A percentile compares a stretch with the other conserved stretches of the same genome.
Evolutionary conservation across 1,140 invertebrate genomes (phyloP).

Genomic region (Leguminivora glycinivorella): DNA sequence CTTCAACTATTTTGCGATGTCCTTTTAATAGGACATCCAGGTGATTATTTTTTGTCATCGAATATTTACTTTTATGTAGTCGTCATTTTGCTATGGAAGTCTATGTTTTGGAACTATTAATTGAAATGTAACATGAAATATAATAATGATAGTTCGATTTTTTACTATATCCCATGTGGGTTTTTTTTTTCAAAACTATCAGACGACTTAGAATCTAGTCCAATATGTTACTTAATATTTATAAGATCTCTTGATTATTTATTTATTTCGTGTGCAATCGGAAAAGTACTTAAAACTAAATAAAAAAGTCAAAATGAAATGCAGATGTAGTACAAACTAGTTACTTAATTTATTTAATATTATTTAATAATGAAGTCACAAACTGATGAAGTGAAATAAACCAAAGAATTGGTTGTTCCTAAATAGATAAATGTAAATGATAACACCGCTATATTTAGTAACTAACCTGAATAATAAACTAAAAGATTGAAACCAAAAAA

Average conservation of each 20-base stretch:
- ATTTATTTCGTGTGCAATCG: not conserved
- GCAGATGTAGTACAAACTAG: conserved; percentile 12
- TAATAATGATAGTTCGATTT: not conserved
- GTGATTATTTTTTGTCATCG: conserved; percentile 14
- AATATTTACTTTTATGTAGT: conserved; percentile 20
- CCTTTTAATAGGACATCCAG: not conserved
- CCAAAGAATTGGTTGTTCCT: conserved; percentile 27
- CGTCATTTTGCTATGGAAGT: conserved; percentile 38
- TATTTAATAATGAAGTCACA: conserved; percentile 18
- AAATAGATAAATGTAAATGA: not conserved
- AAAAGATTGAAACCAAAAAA: conserved; percentile 1
- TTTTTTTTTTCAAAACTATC: not conserved
- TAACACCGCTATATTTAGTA: not conserved
- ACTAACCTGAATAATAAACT: conserved; percentile 3
- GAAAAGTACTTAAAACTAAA: conserved; percentile 7
- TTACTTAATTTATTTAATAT: conserved; percentile 1
- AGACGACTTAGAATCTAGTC: conserved; percentile 5
- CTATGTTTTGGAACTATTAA: conserved; percentile 1
- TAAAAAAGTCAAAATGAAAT: not conserved
- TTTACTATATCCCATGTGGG: not conserved
- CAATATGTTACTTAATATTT: not conserved
- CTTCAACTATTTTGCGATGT: not conserved
- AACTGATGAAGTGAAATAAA: not conserved
- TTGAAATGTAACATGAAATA: not conserved
- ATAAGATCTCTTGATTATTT: not conserved